phyloP scores from a whole-genome alignment of 1,140 invertebrate species.

The Drusus annulatus region DNA sequence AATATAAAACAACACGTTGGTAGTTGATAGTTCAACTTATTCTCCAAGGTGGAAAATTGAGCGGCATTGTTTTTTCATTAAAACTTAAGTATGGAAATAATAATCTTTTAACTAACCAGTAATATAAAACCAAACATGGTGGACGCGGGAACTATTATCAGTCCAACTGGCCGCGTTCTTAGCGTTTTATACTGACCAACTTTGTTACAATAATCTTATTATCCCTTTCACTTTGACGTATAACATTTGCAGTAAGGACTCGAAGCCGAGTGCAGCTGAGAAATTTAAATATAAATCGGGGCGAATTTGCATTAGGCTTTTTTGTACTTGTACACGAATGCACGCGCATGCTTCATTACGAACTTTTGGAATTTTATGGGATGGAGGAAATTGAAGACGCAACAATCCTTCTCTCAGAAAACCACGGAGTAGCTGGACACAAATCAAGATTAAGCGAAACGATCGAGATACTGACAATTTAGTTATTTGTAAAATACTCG shows the following conservation, averaged over 20 bases:
- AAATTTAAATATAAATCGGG: slow-evolving; percentile 10
- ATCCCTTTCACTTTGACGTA: slow-evolving; percentile 59
- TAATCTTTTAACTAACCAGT: slow-evolving; percentile 53
- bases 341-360: too few relatives aligned
- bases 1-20: background rate
- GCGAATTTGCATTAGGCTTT: background rate
- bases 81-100: background rate
- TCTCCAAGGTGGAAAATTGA: background rate
- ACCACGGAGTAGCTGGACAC: too few relatives aligned
- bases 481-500: too few relatives aligned
- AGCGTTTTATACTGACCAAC: slow-evolving; percentile 59
- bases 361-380: too few relatives aligned
- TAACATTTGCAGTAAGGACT: slow-evolving; percentile 53
- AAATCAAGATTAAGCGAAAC: too few relatives aligned
- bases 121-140: slow-evolving; percentile 59
- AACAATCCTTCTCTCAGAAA: too few relatives aligned
- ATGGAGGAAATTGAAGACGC: too few relatives aligned
- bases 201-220: slow-evolving; percentile 57
- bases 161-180: slow-evolving; percentile 46
- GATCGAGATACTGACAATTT: too few relatives aligned
- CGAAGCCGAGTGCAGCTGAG: slow-evolving; percentile 6
- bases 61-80: background rate
- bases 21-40: background rate
- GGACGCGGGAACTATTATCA: slow-evolving; percentile 59
- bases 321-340: too few relatives aligned